Conservation (phyloP, 2,113 vertebrate species). For the Setophaga coronata region DNA sequence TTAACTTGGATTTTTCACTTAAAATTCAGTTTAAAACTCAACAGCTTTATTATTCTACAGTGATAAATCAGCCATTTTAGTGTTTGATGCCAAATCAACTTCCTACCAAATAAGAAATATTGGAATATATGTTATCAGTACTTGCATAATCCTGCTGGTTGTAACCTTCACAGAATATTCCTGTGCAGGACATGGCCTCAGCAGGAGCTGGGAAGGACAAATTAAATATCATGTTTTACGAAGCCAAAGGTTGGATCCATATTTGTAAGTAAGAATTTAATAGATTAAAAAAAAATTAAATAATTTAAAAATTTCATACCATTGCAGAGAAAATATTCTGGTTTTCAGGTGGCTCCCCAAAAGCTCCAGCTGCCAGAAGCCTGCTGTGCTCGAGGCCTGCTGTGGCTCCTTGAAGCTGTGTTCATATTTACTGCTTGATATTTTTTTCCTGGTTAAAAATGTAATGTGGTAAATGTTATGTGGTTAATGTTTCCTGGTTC, state of each 20-base stretch:
- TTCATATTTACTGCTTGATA: background rate
- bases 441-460: background rate
- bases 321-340: background rate
- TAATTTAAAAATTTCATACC: background rate
- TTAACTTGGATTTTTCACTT: background rate
- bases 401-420: background rate
- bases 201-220: background rate
- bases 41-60: background rate
- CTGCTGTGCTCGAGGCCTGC: background rate
- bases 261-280: background rate
- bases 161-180: background rate
- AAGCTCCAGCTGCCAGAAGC: background rate
- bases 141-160: background rate
- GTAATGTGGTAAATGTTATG: background rate
- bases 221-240: background rate
- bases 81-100: background rate
- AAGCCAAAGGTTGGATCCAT: background rate
- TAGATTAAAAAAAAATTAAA: background rate
- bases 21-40: background rate
- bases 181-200: background rate
- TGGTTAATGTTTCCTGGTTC: too few relatives aligned
- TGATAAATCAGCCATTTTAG: background rate
- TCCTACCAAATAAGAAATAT: background rate
- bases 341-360: background rate
- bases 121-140: background rate